A percentile compares a stretch with the other conserved stretches of the same genome.
Conservation (phyloP, 2,113 vertebrate genomes). For the Numenius arquata region DNA sequence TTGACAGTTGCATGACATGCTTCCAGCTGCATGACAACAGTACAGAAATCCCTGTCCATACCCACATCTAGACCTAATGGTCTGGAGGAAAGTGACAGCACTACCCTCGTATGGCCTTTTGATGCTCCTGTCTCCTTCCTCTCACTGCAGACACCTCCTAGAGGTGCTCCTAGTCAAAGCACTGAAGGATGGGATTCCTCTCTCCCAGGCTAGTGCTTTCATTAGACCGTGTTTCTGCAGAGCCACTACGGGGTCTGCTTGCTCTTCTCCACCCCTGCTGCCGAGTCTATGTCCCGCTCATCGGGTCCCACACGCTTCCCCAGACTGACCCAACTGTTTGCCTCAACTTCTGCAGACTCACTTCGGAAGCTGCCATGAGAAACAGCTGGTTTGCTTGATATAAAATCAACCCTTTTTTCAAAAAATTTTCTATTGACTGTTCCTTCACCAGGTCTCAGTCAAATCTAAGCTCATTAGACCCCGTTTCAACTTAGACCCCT, state of each 20-base stretch:
- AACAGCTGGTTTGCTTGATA: not conserved
- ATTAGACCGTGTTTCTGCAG: not conserved
- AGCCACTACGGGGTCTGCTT: not conserved
- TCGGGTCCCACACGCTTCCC: not conserved
- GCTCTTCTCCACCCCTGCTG: not conserved
- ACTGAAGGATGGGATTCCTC: not conserved
- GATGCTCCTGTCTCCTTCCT: not conserved
- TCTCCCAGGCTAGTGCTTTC: not conserved
- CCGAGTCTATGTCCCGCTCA: not conserved
- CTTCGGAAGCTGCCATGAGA: not conserved
- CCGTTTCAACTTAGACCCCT: not conserved
- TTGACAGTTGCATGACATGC: not conserved
- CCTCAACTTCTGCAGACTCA: not conserved
- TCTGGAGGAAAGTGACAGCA: not conserved
- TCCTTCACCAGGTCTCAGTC: not conserved
- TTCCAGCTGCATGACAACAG: not conserved
- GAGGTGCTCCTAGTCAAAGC: not conserved
- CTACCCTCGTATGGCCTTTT: rapidly evolving
- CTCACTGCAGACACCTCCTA: not conserved
- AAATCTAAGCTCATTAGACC: not conserved
- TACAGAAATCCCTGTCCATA: not conserved
- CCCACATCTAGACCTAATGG: too few species aligned
- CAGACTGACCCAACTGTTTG: not conserved
- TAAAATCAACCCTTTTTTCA: not conserved
- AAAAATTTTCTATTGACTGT: not conserved